Evolutionary conservation across 2,797 vertebrate genomes (phyloP).

Genomic region (Sparus aurata): DNA sequence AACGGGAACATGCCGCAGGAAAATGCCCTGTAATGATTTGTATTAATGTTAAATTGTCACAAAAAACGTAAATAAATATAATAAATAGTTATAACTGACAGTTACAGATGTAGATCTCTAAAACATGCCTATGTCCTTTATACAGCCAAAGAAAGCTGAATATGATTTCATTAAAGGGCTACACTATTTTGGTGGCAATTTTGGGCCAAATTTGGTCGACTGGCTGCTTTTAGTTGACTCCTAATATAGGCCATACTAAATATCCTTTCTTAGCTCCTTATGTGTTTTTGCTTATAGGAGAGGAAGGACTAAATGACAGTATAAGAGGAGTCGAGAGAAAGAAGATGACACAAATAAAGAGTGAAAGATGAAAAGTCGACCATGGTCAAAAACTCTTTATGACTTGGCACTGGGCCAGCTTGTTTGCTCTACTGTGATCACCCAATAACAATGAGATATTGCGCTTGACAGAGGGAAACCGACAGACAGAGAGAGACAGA

Average conservation of each 20-base stretch:
- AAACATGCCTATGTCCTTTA: neutral
- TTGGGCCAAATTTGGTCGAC: neutral
- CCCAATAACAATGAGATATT: constrained; percentile 63
- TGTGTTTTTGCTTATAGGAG: neutral
- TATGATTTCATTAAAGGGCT: neutral
- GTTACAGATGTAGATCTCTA: neutral
- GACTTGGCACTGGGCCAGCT: constrained; percentile 40
- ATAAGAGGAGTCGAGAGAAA: neutral
- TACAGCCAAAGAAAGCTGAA: neutral
- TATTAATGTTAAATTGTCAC: neutral
- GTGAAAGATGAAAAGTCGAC: constrained; percentile 17
- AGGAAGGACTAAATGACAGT: neutral
- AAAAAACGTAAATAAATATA: neutral
- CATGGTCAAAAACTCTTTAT: constrained; percentile 47
- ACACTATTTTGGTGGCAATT: neutral
- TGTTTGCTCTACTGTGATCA: constrained; percentile 63
- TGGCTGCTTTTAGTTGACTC: neutral
- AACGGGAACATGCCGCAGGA: neutral
- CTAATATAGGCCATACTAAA: neutral
- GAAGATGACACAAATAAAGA: neutral
- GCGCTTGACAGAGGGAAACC: constrained; percentile 54
- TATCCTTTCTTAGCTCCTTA: neutral
- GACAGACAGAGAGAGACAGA: constrained; percentile 27
- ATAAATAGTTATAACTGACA: neutral
- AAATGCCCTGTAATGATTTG: neutral